Conservation (phyloP, 2,888 invertebrate species). For the Eristalis arbustorum region DNA sequence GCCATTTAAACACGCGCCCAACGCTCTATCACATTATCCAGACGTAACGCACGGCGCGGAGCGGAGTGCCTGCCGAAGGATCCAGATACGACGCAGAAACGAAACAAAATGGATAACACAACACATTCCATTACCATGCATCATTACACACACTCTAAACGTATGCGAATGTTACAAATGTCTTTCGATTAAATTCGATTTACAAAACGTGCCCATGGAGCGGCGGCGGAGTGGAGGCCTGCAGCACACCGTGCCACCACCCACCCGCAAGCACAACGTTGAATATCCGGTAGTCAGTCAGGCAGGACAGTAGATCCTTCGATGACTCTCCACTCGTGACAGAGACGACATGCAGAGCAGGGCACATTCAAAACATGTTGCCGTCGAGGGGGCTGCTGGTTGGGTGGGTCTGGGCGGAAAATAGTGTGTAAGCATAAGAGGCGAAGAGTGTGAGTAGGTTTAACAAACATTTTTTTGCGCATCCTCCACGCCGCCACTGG, state of each 20-base stretch:
- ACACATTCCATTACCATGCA: slow-evolving; percentile 69
- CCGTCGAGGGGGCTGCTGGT: not conserved
- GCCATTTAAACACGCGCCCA: not conserved
- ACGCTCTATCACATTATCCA: slow-evolving; percentile 35
- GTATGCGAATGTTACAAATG: slow-evolving; percentile 70
- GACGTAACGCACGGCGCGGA: slow-evolving; percentile 2
- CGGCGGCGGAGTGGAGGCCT: not conserved
- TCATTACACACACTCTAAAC: slow-evolving; percentile 69
- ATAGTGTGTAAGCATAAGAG: not conserved
- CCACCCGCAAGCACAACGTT: not conserved
- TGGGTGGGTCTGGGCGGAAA: not conserved
- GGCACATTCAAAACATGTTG: slow-evolving; percentile 56
- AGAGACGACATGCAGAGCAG: slow-evolving; percentile 47
- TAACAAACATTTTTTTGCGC: slow-evolving; percentile 11
- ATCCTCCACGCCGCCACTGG: slow-evolving; percentile 8
- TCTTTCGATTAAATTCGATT: slow-evolving; percentile 70
- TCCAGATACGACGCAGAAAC: slow-evolving; percentile 35
- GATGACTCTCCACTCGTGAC: not conserved
- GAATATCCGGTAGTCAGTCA: slow-evolving; percentile 12
- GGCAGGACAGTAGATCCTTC: slow-evolving; percentile 21
- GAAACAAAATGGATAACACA: slow-evolving; percentile 66
- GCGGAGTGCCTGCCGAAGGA: not conserved
- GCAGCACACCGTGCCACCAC: not conserved
- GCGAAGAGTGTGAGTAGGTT: not conserved
- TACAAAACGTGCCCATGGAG: slow-evolving; percentile 60